Evolutionary conservation across 2,888 invertebrate genomes (phyloP), one percentile per base, ranked within the genome.

Genomic region (Eristalinus sepulchralis): DNA sequence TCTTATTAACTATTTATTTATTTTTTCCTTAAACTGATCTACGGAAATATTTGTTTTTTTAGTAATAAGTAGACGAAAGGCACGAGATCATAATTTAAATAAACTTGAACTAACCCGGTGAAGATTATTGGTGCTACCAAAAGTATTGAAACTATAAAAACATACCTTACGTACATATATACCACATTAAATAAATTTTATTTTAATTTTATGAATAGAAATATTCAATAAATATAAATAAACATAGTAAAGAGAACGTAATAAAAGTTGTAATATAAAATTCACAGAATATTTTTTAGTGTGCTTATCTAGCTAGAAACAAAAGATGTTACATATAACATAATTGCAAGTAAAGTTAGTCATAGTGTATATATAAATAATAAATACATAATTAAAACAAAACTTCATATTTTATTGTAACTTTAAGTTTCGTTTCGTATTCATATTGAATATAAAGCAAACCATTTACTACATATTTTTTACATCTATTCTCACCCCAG

Each of bases 361-460:
- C 2, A 2, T 27, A 2, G 5, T 27, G 27, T 27, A 27, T 27
- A 27, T 27, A 27, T 27, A 27, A 27, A 27, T 5, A 27, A 27
- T 3, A 3, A 27, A 3, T 3, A 27, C 2, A 27, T 5, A 27
- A 27, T 27, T 2, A 27, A 27, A 27, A 5, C n/a, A 11, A 33
- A 66, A 66, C 10, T n/a, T 20, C 36, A 27, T 57, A 34, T 13
- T 36, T 39, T 27, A 22, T 47, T 22, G 10, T 8, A 11, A 10
- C 17, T 9, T 31, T 67, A 11, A 17, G 24, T 60, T 63, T 39
- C n/a, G 36, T 68, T 20, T 36, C 63, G 55, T 77, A 77, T 77
- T 77, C 77, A 70, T 77, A 77, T 77, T 77, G 77, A 77, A 77
- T 77, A 77, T 70, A 31, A 63, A 22, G 2, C 31, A 22, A 31